Evolutionary conservation across 1,140 invertebrate species (phyloP).

Genomic region (Drosophila pachea): DNA sequence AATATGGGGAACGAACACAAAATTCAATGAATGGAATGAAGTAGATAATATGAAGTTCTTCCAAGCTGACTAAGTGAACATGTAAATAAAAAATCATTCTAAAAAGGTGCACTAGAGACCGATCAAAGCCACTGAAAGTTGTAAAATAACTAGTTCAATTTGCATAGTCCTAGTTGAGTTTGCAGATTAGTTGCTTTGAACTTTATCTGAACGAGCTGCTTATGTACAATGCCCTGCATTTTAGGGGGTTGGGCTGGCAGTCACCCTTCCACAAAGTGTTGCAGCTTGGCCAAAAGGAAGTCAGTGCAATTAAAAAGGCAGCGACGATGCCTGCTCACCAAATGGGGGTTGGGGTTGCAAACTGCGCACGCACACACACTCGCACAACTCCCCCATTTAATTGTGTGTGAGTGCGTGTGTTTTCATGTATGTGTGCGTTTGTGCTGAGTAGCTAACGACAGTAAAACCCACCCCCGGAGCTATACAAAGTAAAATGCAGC

Average conservation of each 20-base stretch:
- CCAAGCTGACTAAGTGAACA: no score
- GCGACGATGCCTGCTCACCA: conserved; percentile 49
- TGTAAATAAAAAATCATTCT: no score
- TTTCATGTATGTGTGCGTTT: conserved; percentile 33
- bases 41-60: no score
- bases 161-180: neutral
- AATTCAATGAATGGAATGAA: no score
- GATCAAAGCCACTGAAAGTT: no score
- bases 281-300: conserved; percentile 69
- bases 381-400: conserved; percentile 43
- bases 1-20: no score
- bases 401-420: conserved; percentile 49
- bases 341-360: conserved; percentile 65
- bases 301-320: conserved; percentile 77
- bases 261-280: conserved; percentile 58
- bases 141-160: neutral
- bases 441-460: conserved; percentile 66
- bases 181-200: neutral
- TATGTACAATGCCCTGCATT: conserved; percentile 25
- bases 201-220: neutral
- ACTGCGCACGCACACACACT: conserved; percentile 50
- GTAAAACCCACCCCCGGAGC: conserved; percentile 65
- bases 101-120: no score
- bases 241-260: conserved; percentile 31
- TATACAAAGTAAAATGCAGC: conserved; percentile 70